Percentiles rank a stretch among this genome's conserved stretches.
Conservation (phyloP, 2,888 invertebrate species). For the Nomada lathburiana region DNA sequence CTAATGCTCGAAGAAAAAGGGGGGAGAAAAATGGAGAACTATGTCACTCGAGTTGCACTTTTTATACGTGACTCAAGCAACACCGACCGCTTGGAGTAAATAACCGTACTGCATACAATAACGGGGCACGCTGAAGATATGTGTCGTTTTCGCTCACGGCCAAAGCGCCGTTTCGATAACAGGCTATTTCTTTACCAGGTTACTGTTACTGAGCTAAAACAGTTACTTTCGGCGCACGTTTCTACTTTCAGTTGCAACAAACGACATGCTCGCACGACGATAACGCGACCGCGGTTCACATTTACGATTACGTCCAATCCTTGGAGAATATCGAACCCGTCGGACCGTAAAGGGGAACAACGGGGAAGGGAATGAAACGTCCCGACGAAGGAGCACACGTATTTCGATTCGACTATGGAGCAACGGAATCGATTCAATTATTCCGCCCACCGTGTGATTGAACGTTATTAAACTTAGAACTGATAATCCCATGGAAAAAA, state of each 20-base stretch:
- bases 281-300: neutral
- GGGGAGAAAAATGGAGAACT: no score
- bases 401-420: neutral
- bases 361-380: neutral
- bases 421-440: constrained; percentile 7
- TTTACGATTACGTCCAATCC: no score
- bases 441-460: neutral
- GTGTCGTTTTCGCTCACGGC: constrained; percentile 15
- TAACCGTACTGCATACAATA: neutral
- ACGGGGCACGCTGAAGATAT: constrained; percentile 1
- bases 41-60: neutral
- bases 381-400: neutral
- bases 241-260: constrained; percentile 26
- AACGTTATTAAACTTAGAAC: constrained; percentile 12
- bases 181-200: constrained; percentile 10
- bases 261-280: neutral
- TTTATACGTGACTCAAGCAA: neutral
- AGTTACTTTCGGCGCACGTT: neutral
- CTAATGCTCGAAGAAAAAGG: no score
- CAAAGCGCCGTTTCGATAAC: constrained; percentile 9
- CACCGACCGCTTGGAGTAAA: no score
- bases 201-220: constrained; percentile 15
- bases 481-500: constrained; percentile 18
- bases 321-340: no score
- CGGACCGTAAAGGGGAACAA: no score